Evolutionary conservation across 2,113 vertebrate species (phyloP).

Genomic region (Perca fluviatilis): DNA sequence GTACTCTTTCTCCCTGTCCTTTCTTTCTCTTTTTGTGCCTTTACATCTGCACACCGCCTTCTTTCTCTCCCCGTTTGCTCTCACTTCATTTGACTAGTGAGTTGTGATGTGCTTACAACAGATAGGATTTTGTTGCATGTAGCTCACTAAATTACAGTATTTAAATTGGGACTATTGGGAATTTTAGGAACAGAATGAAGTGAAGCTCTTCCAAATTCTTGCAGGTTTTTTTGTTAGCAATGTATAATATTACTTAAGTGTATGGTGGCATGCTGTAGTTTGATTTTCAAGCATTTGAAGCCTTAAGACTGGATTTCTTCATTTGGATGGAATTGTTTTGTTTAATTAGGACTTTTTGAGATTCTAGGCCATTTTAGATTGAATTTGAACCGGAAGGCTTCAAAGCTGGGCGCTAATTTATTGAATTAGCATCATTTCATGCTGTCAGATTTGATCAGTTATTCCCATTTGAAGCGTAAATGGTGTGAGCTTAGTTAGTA

Average conservation of each 20-base stretch:
- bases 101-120: constrained; percentile 28
- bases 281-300: background rate
- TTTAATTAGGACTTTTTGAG: background rate
- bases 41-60: constrained; percentile 14
- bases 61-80: constrained; percentile 15
- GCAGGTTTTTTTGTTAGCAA: background rate
- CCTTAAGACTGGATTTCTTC: background rate
- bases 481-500: constrained; percentile 3
- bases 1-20: constrained; percentile 12
- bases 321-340: background rate
- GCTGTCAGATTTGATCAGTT: constrained; percentile 27
- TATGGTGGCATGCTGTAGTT: background rate
- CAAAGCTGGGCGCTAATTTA: constrained; percentile 16
- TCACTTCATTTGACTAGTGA: constrained; percentile 54
- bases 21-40: constrained; percentile 41
- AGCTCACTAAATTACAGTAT: background rate
- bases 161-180: background rate
- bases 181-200: background rate
- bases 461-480: background rate
- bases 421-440: constrained; percentile 13
- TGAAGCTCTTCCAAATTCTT: background rate
- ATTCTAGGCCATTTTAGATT: background rate
- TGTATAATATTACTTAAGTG: background rate
- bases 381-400: background rate
- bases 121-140: background rate